Evolutionary conservation across 2,888 invertebrate species (phyloP), one percentile per base, ranked within the genome.

Genomic region (Mechanitis messenoides): DNA sequence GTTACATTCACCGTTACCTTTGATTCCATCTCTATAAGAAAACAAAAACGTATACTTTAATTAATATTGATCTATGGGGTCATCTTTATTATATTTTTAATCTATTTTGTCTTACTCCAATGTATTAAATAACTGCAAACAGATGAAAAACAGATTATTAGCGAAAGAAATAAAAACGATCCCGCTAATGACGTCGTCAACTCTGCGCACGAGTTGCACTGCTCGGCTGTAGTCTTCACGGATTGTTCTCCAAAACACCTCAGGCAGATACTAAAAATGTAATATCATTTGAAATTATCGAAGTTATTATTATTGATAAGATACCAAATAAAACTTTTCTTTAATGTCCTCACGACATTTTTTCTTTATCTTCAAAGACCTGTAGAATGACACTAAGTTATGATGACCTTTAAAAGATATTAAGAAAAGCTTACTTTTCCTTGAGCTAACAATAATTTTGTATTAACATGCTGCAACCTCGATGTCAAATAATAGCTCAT

Each of bases 81-180:
- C 45, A 46, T 45, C 56, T 11, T 35, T 42, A 9, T 28, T 2
- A 6, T 53, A 56, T 12, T 42, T 42, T 20, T 47, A 56, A 33
- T 33, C 53, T 20, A 58, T 35, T 11, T 53, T 54, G 45, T 74
- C 92, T 91, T 80, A 94, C 93, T 92, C 92, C 65, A 94, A 89
- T 63, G 93, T 93, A 73, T 94, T 92, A 71, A 93, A 94, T 6
- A 95, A 87, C 72, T 95, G 94, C 42, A 94, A 88, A 64, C 94
- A 94, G 68, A 95, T 92, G 76, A 94, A 95, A 82, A 93, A 94
- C 55, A 94, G 88, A 73, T 95, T 94, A 70, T 92, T 94, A 0
- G 93, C 91, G 70, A 94, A 94, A 2, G 94, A 93, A 9, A 95
- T 86, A 53, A 94, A 87, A 9, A 94, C 91, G 57, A 95, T 81